Conservation (phyloP, 1,140 invertebrate genomes). For the Ptiloglossa arizonensis region DNA sequence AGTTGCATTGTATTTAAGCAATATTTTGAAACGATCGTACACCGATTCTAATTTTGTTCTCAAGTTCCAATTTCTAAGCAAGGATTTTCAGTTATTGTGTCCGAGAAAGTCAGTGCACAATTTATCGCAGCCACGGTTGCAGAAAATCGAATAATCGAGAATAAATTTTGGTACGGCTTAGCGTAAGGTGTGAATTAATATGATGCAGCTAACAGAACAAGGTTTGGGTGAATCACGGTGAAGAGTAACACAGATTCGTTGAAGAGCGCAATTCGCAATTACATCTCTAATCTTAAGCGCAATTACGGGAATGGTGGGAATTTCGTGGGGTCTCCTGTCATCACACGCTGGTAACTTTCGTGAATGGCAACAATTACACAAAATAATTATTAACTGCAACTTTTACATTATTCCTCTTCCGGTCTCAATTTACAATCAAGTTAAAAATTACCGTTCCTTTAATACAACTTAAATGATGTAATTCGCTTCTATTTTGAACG, state of each 20-base stretch:
- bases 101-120: background rate
- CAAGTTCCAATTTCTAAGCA: too few relatives aligned
- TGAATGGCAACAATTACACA: slow-evolving; percentile 10
- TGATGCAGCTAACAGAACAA: slow-evolving; percentile 32
- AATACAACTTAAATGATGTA: too few relatives aligned
- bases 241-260: slow-evolving; percentile 45
- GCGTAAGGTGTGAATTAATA: slow-evolving; percentile 40
- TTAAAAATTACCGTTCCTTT: too few relatives aligned
- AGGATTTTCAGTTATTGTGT: too few relatives aligned
- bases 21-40: too few relatives aligned
- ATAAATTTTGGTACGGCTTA: background rate
- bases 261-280: slow-evolving; percentile 59
- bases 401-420: background rate
- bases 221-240: slow-evolving; percentile 46
- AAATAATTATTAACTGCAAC: slow-evolving; percentile 34
- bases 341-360: slow-evolving; percentile 46
- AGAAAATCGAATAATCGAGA: background rate
- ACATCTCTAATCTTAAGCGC: slow-evolving; percentile 56
- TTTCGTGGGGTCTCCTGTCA: slow-evolving; percentile 52
- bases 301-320: slow-evolving; percentile 42
- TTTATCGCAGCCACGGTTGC: background rate
- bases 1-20: too few relatives aligned
- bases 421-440: background rate
- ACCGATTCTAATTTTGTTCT: too few relatives aligned
- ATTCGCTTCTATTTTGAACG: too few relatives aligned